Evolutionary conservation across 2,888 invertebrate species (phyloP), one percentile per base, ranked within the genome.

Genomic region (Imbricaverruca yamaguchii): DNA sequence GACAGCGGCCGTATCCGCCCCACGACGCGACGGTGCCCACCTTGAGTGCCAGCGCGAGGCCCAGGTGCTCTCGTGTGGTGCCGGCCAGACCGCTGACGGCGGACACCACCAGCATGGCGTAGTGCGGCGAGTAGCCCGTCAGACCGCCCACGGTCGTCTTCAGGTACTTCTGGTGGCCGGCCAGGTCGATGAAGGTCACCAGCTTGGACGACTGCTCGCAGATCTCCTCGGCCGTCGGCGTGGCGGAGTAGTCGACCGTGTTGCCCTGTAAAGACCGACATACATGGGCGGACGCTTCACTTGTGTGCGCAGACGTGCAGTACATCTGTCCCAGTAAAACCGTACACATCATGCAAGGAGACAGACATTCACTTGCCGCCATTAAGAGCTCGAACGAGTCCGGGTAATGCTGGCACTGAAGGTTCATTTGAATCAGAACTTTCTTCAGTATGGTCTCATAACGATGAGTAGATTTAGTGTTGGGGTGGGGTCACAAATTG

Each of bases 191-290:
- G 88, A 98, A 98, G 81, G 97, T 98, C 84, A 99, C 95, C 79
- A 98, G 95, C 88, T 99, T 99, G 11, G 97, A 94, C 10, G 98
- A 95, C 87, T 94, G 94, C 88, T 97, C 95, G 88, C 98, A 98
- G 85, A 99, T 98, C 90, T 97, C 96, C 86, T 83, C 84, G 57
- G 83, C 83, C 69, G 83, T 84, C 12, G 83, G 65, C n/a, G 83
- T 82, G 81, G 83, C 83, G 6, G 83, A 83, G 57, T 83, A 82
- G 81, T 84, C 84, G 57, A 84, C 82, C 57, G 83, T 83, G 81
- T 84, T 83, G 39, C 84, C 84, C 83, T 83, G 80, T 0, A n/a
- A 59, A 39, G 1, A 39, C 39, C 39, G 39, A 39, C 4, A 1
- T 39, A 39, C 39, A 39, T 39, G 39, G 39, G 39, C 39, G 39